Evolutionary conservation across 2,888 invertebrate genomes (phyloP).

Genomic region (Aphelenchoides bicaudatus): DNA sequence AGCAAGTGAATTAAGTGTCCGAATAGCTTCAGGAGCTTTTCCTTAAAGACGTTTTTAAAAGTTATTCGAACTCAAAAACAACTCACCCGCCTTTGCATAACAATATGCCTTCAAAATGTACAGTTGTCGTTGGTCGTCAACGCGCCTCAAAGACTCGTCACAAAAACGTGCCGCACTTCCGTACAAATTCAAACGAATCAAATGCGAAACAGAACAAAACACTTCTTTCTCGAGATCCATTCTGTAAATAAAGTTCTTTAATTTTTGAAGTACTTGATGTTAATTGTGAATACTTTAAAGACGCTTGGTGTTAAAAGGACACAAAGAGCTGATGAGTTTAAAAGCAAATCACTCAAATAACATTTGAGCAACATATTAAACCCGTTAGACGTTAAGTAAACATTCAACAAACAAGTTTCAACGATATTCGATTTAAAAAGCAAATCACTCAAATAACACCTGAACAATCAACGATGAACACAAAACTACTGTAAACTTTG

Average conservation of each 20-base stretch:
- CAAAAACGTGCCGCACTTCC: conserved; percentile 36
- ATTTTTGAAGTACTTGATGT: not conserved
- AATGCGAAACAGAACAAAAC: conserved; percentile 28
- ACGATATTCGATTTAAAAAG: not conserved
- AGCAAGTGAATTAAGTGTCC: conserved; percentile 35
- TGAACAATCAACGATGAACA: too few species aligned
- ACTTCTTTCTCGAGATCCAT: conserved; percentile 17
- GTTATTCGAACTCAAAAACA: not conserved
- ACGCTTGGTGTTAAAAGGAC: not conserved
- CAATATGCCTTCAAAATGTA: conserved; percentile 39
- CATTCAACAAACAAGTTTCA: not conserved
- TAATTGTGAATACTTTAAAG: not conserved
- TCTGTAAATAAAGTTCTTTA: not conserved
- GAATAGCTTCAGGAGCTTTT: conserved; percentile 47
- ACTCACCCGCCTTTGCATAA: conserved; percentile 33
- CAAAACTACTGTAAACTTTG: too few species aligned
- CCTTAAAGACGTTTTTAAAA: conserved; percentile 30
- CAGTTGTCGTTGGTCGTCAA: conserved; percentile 28
- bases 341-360: not conserved
- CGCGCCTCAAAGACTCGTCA: conserved; percentile 33
- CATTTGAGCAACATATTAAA: too few species aligned
- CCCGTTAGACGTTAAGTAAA: not conserved
- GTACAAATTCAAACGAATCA: conserved; percentile 36
- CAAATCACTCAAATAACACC: too few species aligned
- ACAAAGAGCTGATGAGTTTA: not conserved